Conservation (phyloP, 2,113 vertebrate species). For the Microcebus lehilahytsara region DNA sequence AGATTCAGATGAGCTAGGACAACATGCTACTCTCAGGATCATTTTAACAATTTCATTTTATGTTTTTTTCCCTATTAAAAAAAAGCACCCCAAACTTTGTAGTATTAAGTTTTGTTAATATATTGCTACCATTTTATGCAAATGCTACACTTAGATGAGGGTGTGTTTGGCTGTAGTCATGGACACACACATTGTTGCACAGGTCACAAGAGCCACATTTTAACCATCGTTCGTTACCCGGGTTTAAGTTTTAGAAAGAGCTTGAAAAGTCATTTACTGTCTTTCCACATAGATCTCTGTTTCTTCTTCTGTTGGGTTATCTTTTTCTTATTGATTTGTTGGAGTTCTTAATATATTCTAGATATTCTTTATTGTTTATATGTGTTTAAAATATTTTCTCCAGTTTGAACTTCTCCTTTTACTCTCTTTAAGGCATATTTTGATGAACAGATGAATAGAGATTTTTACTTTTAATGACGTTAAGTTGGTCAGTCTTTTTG, state of each 20-base stretch:
- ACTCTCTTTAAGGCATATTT: background rate
- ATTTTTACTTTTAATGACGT: background rate
- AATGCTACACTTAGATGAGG: background rate
- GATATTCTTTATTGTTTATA: background rate
- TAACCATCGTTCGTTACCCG: too few species aligned
- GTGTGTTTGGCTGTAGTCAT: background rate
- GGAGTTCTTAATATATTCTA: background rate
- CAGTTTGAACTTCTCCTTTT: background rate
- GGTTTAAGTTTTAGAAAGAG: too few species aligned
- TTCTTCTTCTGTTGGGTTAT: background rate
- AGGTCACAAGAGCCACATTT: background rate
- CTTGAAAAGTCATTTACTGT: background rate
- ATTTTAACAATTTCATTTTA: background rate
- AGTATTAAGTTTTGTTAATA: too few species aligned
- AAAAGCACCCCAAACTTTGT: background rate
- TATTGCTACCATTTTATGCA: background rate
- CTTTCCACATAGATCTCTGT: background rate
- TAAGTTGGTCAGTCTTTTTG: background rate
- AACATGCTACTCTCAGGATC: background rate
- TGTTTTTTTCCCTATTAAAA: background rate
- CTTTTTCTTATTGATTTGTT: background rate
- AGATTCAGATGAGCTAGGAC: background rate
- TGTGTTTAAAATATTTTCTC: background rate
- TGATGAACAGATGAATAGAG: too few species aligned
- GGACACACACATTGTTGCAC: background rate